Evolutionary conservation across 2,888 invertebrate species (phyloP), one percentile per base, ranked within the genome.

Genomic region (Busseola fusca): DNA sequence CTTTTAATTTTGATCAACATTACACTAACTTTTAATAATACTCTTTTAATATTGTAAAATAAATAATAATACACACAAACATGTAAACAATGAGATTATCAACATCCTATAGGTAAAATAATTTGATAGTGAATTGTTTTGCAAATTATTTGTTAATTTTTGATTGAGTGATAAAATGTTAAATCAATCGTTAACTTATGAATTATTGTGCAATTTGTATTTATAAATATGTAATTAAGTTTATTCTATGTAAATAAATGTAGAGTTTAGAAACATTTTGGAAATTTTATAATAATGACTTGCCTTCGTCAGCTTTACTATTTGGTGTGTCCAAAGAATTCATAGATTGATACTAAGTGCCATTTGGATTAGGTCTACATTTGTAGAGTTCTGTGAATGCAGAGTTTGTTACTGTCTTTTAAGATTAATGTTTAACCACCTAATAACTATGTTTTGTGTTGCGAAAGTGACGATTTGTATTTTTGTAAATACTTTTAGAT

Each of bases 381-480:
- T 87, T 87, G 82, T 72, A 69, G 68, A 75, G 64, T 71, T 72
- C 75, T 81, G 78, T 76, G 54, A 80, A 76, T 74, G 70, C 82
- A 80, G 68, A 84, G 75, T 82, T 82, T 79, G 74, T 78, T 62
- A 81, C 71, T 73, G 65, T 72, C 72, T 81, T 58, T 75, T 78
- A 83, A 63, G 80, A 84, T 84, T 80, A 85, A 81, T 84, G 73
- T 86, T 78, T 87, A 88, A 89, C 91, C 91, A 92, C 91, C 90
- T 90, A 74, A 79, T 85, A 84, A 83, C 66, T 74, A 79, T 78
- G 74, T 77, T 69, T 66, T 66, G 57, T 70, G 74, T 80, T 72
- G 59, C 69, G 60, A 50, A 67, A 65, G 80, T 75, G 70, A 80
- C 63, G 37, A 62, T 74, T 79, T 84, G 82, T 85, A 82, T 74